Evolutionary conservation across 2,113 vertebrate genomes (phyloP).

Genomic region (Coracopsis vasa): DNA sequence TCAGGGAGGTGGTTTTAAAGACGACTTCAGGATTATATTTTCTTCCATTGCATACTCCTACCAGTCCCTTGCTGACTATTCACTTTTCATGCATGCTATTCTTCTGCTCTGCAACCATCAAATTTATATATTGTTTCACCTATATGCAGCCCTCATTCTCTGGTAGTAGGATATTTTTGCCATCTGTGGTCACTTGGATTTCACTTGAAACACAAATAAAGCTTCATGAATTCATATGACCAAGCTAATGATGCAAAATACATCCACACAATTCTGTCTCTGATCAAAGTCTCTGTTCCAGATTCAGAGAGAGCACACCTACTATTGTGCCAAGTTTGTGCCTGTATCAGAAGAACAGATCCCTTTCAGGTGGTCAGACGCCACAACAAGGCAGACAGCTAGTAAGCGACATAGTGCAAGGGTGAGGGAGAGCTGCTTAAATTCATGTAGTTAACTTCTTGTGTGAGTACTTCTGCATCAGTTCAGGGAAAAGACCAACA

Average conservation of each 20-base stretch:
- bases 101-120: neutral
- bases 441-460: neutral
- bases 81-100: neutral
- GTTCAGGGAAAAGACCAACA: neutral
- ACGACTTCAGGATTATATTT: neutral
- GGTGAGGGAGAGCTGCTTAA: neutral
- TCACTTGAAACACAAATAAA: neutral
- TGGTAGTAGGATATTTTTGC: neutral
- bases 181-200: neutral
- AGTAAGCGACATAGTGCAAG: neutral
- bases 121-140: neutral
- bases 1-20: neutral
- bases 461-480: neutral
- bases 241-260: neutral
- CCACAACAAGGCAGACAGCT: neutral
- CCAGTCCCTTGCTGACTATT: neutral
- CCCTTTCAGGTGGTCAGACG: neutral
- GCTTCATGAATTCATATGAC: neutral
- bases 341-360: neutral
- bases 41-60: neutral
- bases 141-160: neutral
- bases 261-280: neutral
- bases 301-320: neutral
- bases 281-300: neutral
- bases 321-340: neutral